These are phyloP conservation scores for Merodon equestris DNA, from an alignment of 2,888 invertebrate species.

Conservation along the genomic window DNA sequence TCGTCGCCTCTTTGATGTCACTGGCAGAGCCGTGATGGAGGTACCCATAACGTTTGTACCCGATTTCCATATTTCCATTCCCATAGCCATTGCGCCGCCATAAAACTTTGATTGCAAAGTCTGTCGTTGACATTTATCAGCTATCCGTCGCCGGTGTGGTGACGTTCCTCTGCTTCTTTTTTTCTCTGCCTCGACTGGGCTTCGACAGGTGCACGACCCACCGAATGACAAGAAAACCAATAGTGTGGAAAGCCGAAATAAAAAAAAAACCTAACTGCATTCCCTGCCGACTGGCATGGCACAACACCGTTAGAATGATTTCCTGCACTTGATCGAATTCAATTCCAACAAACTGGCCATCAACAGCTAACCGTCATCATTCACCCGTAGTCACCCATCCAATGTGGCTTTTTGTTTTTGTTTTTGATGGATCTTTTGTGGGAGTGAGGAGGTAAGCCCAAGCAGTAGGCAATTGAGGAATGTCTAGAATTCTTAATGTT, in stretches of 20 bases:
- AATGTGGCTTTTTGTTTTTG: too few species aligned
- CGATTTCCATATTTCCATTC: too few species aligned
- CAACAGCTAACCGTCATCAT: slow-evolving; percentile 20
- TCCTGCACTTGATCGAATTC: slow-evolving; percentile 68
- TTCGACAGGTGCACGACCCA: slow-evolving; percentile 15
- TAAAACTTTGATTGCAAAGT: slow-evolving; percentile 32
- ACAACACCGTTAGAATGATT: slow-evolving; percentile 67
- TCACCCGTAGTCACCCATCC: too few species aligned
- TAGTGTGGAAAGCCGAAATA: too few species aligned
- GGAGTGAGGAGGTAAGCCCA: background rate
- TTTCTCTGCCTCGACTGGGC: background rate
- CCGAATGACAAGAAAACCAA: slow-evolving; percentile 17
- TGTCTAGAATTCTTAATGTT: slow-evolving; percentile 62
- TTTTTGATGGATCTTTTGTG: too few species aligned
- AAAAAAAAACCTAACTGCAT: slow-evolving; percentile 60
- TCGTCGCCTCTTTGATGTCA: too few species aligned
- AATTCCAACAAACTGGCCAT: slow-evolving; percentile 56
- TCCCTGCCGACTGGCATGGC: slow-evolving; percentile 29
- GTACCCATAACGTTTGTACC: too few species aligned
- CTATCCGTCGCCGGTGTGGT: slow-evolving; percentile 17
- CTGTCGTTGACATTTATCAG: slow-evolving; percentile 41
- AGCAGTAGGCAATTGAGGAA: slow-evolving; percentile 49
- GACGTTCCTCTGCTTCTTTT: background rate
- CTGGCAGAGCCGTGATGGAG: too few species aligned
- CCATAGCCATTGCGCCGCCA: too few species aligned